Evolutionary conservation across 2,797 vertebrate species (phyloP).

Genomic region (Urosaurus nigricauda): DNA sequence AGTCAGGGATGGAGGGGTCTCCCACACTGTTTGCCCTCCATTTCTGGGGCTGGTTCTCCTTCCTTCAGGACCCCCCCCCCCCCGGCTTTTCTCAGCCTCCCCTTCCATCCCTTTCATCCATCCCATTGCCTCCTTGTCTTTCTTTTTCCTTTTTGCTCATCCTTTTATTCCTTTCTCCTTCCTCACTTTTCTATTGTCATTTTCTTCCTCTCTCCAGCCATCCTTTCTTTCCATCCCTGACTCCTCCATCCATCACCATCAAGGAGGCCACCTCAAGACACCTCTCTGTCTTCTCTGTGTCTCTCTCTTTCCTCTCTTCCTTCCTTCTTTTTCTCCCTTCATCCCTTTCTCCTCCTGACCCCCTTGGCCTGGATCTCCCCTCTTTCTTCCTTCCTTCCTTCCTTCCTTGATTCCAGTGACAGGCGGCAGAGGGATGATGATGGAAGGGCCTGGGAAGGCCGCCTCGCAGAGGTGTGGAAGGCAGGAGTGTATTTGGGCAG

Average conservation of each 20-base stretch:
- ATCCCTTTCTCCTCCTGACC: neutral
- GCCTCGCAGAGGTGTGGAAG: neutral
- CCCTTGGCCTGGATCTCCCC: neutral
- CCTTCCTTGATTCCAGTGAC: neutral
- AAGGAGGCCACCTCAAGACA: neutral
- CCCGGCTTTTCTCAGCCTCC: too few relatives aligned
- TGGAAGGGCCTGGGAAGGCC: neutral
- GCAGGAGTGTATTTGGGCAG: constrained; percentile 68
- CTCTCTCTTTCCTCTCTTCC: neutral
- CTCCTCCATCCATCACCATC: neutral
- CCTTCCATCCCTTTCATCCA: too few relatives aligned
- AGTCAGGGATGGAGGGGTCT: neutral
- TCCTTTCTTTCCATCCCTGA: neutral
- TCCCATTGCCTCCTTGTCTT: too few relatives aligned
- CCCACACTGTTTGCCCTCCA: neutral
- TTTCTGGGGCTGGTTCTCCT: too few relatives aligned
- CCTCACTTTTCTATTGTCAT: neutral
- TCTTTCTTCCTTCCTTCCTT: neutral
- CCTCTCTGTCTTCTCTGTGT: neutral
- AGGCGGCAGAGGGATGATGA: constrained; percentile 16
- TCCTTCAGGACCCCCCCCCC: too few relatives aligned
- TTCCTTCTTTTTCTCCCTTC: neutral
- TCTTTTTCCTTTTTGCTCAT: too few relatives aligned
- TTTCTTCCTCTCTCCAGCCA: too few relatives aligned
- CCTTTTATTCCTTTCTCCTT: too few relatives aligned